Evolutionary conservation across 2,888 invertebrate genomes (phyloP).

Genomic region (Podabrus alpinus): DNA sequence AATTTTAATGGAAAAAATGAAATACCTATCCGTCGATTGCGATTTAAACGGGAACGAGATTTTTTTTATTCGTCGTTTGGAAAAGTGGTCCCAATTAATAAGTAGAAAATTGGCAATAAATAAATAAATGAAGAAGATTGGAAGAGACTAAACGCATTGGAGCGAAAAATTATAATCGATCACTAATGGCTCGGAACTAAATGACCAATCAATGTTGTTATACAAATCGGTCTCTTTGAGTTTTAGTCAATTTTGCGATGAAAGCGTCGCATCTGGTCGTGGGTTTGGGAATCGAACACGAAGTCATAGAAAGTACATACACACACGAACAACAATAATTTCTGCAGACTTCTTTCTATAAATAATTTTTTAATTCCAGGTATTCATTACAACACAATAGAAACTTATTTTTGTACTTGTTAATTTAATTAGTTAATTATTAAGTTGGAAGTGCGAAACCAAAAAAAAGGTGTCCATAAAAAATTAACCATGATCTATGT

Average conservation of each 20-base stretch:
- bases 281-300: background rate
- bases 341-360: background rate
- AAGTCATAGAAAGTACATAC: background rate
- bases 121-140: background rate
- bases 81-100: background rate
- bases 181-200: background rate
- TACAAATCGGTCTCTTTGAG: background rate
- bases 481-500: slow-evolving; percentile 8
- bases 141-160: background rate
- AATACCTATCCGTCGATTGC: background rate
- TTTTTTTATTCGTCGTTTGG: background rate
- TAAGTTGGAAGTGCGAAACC: background rate
- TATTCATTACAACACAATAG: background rate
- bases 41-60: background rate
- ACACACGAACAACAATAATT: background rate
- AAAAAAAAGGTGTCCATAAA: background rate
- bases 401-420: background rate
- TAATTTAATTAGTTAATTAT: background rate
- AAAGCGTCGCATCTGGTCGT: background rate
- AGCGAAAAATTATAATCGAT: background rate
- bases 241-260: background rate
- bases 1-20: background rate
- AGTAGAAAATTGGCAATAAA: background rate
- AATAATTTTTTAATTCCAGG: background rate
- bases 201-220: background rate